A percentile compares a stretch with the other conserved stretches of the same genome.
phyloP scores from a whole-genome alignment of 1,140 invertebrate species.

The Magallana ariakensis region DNA sequence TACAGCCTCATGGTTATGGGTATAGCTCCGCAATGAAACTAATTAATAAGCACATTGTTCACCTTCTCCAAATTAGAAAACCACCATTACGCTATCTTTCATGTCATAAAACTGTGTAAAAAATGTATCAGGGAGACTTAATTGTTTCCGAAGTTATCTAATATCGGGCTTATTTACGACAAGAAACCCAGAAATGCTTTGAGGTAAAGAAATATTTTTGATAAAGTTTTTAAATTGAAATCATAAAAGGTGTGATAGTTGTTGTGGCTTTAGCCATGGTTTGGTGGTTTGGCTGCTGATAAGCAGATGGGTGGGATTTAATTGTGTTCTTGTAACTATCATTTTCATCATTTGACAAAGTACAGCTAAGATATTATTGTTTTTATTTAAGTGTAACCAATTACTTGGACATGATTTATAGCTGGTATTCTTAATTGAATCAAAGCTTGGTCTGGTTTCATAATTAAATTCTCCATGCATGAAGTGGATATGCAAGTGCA shows the following conservation, averaged over 20 bases:
- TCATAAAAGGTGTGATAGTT: conserved; percentile 16
- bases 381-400: conserved; percentile 2
- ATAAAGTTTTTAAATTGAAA: conserved; percentile 8
- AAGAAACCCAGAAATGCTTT: conserved; percentile 4
- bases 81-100: conserved; percentile 16
- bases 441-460: neutral
- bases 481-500: neutral
- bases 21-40: conserved; percentile 4
- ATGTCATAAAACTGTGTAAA: neutral
- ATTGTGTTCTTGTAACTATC: neutral
- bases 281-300: neutral
- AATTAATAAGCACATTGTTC: conserved; percentile 25
- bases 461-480: conserved; percentile 17
- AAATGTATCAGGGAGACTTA: conserved; percentile 5
- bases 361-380: neutral
- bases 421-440: conserved; percentile 15
- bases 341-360: conserved; percentile 8
- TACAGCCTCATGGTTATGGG: conserved; percentile 27
- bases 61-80: conserved; percentile 22
- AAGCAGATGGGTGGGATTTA: neutral
- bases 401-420: conserved; percentile 28
- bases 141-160: conserved; percentile 21
- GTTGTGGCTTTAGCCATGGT: neutral
- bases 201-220: conserved; percentile 24
- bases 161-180: neutral